Conservation (phyloP, 2,888 invertebrate species). For the Crocallis elinguaria region DNA sequence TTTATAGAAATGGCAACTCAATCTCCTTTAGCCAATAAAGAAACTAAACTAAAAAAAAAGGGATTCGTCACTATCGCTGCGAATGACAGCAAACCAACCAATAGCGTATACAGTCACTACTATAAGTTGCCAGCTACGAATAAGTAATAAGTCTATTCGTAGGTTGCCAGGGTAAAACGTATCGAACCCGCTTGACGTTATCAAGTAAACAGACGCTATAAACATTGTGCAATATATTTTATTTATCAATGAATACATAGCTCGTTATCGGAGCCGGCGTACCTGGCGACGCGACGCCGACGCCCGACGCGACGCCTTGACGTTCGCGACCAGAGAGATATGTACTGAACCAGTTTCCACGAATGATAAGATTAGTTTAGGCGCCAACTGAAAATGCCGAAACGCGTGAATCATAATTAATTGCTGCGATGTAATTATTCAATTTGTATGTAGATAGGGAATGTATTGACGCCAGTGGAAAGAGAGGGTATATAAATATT, state of each 20-base stretch:
- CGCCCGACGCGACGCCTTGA: conserved; percentile 41
- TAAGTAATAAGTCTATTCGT: too few species aligned
- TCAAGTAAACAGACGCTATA: conserved; percentile 53
- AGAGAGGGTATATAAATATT: too few species aligned
- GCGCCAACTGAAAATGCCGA: conserved; percentile 50
- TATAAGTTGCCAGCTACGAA: too few species aligned
- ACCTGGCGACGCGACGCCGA: conserved; percentile 44
- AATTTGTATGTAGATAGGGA: background rate
- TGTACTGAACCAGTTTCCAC: conserved; percentile 63
- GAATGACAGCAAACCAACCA: too few species aligned
- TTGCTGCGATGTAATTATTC: conserved; percentile 1
- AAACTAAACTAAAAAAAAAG: too few species aligned
- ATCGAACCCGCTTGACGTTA: conserved; percentile 34
- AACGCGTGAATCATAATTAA: conserved; percentile 12
- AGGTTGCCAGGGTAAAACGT: too few species aligned
- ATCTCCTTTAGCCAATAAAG: background rate
- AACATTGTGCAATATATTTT: conserved; percentile 47
- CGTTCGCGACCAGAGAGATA: conserved; percentile 44
- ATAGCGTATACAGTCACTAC: too few species aligned
- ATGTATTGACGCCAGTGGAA: background rate
- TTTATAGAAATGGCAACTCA: background rate
- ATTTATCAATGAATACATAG: conserved; percentile 55
- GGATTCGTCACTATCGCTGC: too few species aligned
- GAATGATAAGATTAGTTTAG: conserved; percentile 67
- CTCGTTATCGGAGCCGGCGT: conserved; percentile 50